These are phyloP conservation scores for Drosophila helvetica DNA, from an alignment of 2,888 invertebrate genomes.

Conservation along the genomic window DNA sequence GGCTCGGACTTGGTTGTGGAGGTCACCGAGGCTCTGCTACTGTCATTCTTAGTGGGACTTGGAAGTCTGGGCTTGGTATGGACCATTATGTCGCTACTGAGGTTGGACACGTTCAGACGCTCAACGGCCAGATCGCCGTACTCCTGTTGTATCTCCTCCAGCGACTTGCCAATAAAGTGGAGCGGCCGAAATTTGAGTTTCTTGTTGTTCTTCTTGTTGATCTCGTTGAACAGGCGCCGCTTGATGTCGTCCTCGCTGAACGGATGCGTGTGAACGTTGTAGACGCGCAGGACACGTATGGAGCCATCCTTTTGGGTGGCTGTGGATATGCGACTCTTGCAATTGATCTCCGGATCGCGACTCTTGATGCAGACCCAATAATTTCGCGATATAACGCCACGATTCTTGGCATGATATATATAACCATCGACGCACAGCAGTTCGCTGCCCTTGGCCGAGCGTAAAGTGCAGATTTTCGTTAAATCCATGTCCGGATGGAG, in stretches of 20 bases:
- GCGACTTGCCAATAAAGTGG: slow-evolving; percentile 69
- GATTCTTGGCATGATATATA: slow-evolving; percentile 79
- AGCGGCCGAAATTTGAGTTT: slow-evolving; percentile 69
- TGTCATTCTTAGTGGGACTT: slow-evolving; percentile 12
- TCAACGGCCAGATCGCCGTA: slow-evolving; percentile 72
- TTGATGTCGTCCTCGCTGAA: slow-evolving; percentile 77
- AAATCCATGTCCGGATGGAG: slow-evolving; percentile 68
- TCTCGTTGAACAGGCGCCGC: slow-evolving; percentile 77
- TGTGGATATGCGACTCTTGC: slow-evolving; percentile 79
- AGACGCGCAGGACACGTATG: slow-evolving; percentile 72
- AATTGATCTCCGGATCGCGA: slow-evolving; percentile 73
- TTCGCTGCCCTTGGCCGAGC: slow-evolving; percentile 81
- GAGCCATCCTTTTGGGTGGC: slow-evolving; percentile 72
- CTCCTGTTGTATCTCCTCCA: slow-evolving; percentile 76
- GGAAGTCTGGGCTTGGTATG: slow-evolving; percentile 63
- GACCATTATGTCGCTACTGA: slow-evolving; percentile 63
- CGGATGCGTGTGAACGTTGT: slow-evolving; percentile 76
- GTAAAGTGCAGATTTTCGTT: slow-evolving; percentile 76
- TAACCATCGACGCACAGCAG: slow-evolving; percentile 80
- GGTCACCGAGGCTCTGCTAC: slow-evolving; percentile 2
- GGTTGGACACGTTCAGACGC: slow-evolving; percentile 64
- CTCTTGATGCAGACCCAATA: slow-evolving; percentile 82
- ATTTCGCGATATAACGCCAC: slow-evolving; percentile 71
- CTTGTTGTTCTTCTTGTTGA: slow-evolving; percentile 69
- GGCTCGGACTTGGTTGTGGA: slow-evolving; percentile 10